Base-by-base conservation (phyloP, 2,888 invertebrate genomes). In the Belgica antarctica region DNA sequence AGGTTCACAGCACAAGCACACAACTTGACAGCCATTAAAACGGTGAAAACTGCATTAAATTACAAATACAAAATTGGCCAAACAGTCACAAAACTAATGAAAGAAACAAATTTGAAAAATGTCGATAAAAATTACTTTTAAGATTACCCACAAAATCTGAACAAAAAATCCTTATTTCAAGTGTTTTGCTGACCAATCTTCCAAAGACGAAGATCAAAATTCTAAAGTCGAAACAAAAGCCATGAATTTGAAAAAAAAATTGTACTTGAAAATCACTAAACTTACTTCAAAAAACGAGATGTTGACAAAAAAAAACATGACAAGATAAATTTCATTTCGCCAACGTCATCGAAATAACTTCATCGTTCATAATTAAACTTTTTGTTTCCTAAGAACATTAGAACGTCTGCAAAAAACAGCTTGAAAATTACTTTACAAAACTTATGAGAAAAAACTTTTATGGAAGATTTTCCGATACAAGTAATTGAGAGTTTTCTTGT, bases 401-500 rank as follows among this genome's bases (percentile, higher is more conserved):
- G 10, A 27, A 12, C 27, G 7, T 15, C 59, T 59, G n/a, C 25
- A 59, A 59, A 25, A 52, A 52, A 27, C 27, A 59, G 22, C 59
- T 59, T 22, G 27, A 24, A 59, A 59, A 8, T 59, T 59, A 27
- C 59, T 59, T 27, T 27, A 59, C 59, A 59, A 59, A 24, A 59
- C 62, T 4, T 1, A 62, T 15, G 24, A 62, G 19, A 15, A 61
- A 62, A 25, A 57, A 19, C 15, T 19, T 34, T 34, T 62, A 7
- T 15, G 8, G 27, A 19, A 59, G 25, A 25, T 27, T 59, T 59
- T 52, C 52, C 52, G 52, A 52, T 52, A 59, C n/a, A 59, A 59
- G 25, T 59, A 59, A 59, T 25, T 59, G 24, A 62, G 22, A 62
- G 62, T 62, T 62, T 62, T 62, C 62, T 62, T 62, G 62, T 62